Evolutionary conservation across 2,888 invertebrate genomes (phyloP), one percentile per base, ranked within the genome.

Genomic region (Ariolimax columbianus): DNA sequence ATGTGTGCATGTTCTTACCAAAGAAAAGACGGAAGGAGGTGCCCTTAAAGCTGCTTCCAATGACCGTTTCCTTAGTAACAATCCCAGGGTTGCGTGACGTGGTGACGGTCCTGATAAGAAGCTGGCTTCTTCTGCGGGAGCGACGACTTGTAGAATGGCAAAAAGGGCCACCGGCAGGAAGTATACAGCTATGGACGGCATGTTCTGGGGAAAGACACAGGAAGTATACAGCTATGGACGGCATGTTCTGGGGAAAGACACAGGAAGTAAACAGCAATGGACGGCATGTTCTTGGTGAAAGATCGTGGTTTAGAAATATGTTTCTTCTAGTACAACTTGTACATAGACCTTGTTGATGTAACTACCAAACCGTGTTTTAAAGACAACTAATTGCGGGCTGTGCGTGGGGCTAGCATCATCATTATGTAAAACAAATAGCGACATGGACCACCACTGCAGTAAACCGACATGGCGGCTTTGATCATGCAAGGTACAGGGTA

Each of bases 51-150:
- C 82, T 33, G 82, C 77, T 59, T 77, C 83, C 36, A 83, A 30
- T 0, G 83, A 83, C 30, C 83, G 36, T 36, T 83, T 83, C 77
- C 83, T 63, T 26, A 83, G 68, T 33, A 83, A 73, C 66, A 68
- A 36, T 0, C 66, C 68, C 36, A 83, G 51, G 36, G 83, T 36
- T 1, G 55, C 30, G 77, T 77, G 77, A 63, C 51, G 72, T 2
- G 73, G 30, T 26, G 63, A 68, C 40, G 77, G 51, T 51, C 77
- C 83, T 47, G 80, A 23, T 33, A 80, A 23, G 0, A 26, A 51
- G 30, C 51, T 75, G 36, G 26, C 51, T 26, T 83, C 83, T 63
- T 83, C 68, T 36, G 83, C 77, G 33, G 77, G 75, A 66, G 83
- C 66, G 26, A 66, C 83, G n/a, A 17, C 43, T 33, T 83, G 83